Evolutionary conservation across 2,797 vertebrate genomes (phyloP).

Genomic region (Myotis vivesi): DNA sequence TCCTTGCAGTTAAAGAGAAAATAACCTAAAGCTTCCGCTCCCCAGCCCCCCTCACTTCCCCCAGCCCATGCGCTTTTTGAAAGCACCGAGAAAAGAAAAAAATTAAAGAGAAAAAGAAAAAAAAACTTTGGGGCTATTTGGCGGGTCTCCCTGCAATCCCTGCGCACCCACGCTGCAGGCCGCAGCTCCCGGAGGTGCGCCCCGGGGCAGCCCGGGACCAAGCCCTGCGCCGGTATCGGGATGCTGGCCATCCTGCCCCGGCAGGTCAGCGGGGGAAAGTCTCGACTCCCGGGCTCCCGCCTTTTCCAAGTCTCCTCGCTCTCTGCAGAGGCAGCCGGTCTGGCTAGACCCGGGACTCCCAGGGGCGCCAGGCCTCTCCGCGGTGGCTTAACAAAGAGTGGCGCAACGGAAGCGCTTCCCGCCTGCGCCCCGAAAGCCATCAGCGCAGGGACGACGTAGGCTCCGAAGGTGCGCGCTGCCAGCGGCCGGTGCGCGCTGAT

Average conservation of each 20-base stretch:
- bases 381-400: slow-evolving; percentile 66
- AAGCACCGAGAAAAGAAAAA: not conserved
- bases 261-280: not conserved
- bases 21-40: slow-evolving; percentile 69
- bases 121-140: slow-evolving; percentile 37
- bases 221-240: not conserved
- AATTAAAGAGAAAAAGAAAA: not conserved
- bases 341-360: not conserved
- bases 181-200: not conserved
- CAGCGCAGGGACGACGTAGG: slow-evolving; percentile 16
- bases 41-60: slow-evolving; percentile 50
- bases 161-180: not conserved
- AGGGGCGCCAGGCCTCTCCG: not conserved
- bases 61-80: slow-evolving; percentile 29
- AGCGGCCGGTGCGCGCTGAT: slow-evolving; percentile 19
- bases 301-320: slow-evolving; percentile 10
- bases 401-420: slow-evolving; percentile 41
- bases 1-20: slow-evolving; percentile 58
- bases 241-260: not conserved
- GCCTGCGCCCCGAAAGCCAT: not conserved
- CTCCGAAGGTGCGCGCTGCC: slow-evolving; percentile 59
- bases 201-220: not conserved
- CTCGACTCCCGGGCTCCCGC: slow-evolving; percentile 24
- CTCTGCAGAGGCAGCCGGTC: not conserved
- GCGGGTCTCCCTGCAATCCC: not conserved